Evolutionary conservation across 92 coral and sea anemone species (phyloP), one percentile per base, ranked within the genome.

Genomic region (Paramuricea clavata): DNA sequence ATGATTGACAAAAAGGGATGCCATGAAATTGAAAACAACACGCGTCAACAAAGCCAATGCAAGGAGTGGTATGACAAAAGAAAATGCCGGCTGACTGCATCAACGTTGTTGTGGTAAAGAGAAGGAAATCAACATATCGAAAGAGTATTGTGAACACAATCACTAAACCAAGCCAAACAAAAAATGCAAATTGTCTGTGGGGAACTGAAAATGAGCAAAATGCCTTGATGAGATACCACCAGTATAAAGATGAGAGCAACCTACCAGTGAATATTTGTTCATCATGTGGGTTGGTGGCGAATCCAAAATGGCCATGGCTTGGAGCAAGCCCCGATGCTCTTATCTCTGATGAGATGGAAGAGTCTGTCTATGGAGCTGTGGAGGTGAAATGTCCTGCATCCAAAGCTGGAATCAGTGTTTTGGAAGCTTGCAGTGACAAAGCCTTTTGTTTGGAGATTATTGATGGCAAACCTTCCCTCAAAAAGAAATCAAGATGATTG

Each of bases 321-420:
- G n/a, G n/a, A n/a, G n/a, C n/a, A n/a, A 87, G 90, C 49, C 90
- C 90, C 26, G 81, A 87, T 78, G 85, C 86, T 25, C 77, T 87
- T 35, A 82, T 82, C 54, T 87, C 62, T 41, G 82, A 82, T 50
- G 82, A 56, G 6, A 52, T 35, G 21, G 87, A 87, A 72, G 59
- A 36, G 34, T 87, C 80, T 19, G 41, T 76, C 57, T 75, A 74
- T 85, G 88, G 88, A 42, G n/a, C n/a, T n/a, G n/a, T n/a, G n/a
- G n/a, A n/a, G n/a, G n/a, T n/a, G n/a, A n/a, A n/a, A n/a, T n/a
- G n/a, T n/a, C n/a, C n/a, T n/a, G n/a, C n/a, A n/a, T n/a, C n/a
- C n/a, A n/a, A n/a, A n/a, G n/a, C n/a, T 81, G 77, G 61, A 19
- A 81, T 49, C n/a, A 49, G 65, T 76, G n/a, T 76, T 47, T n/a